These are phyloP conservation scores for Rhinogobio ventralis DNA, from an alignment of 2,797 vertebrate genomes.

Conservation along the genomic window DNA sequence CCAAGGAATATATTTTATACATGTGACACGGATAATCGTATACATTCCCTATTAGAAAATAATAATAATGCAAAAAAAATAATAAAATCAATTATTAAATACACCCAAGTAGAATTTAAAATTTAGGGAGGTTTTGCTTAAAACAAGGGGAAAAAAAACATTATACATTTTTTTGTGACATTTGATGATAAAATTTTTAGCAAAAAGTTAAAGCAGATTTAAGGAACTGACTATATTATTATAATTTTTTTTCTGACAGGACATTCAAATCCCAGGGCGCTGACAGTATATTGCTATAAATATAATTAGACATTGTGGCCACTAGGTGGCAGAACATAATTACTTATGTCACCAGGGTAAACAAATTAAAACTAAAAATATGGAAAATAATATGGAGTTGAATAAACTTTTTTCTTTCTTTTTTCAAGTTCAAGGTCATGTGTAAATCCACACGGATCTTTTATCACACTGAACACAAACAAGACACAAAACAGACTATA, in stretches of 20 bases:
- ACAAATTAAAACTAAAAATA: background rate
- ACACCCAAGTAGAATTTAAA: too few species aligned
- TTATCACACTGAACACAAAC: background rate
- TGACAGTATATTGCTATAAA: background rate
- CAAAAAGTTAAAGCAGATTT: background rate
- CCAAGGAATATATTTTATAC: too few species aligned
- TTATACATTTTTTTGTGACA: background rate
- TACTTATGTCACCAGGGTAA: background rate
- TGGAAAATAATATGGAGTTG: background rate
- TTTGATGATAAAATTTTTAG: background rate
- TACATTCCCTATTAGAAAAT: too few species aligned
- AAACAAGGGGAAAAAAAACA: background rate
- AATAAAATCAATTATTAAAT: too few species aligned
- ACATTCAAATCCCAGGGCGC: background rate
- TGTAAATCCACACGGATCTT: background rate
- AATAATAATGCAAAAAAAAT: too few species aligned
- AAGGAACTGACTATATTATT: background rate
- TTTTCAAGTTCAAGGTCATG: too few species aligned
- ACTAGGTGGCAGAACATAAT: background rate
- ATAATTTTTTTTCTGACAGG: background rate
- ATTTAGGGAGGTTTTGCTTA: background rate
- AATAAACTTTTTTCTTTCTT: background rate
- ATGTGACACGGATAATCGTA: too few species aligned
- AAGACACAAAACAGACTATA: conserved; percentile 20
- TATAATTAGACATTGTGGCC: background rate